These are phyloP conservation scores for Microcebus jonahi DNA, from an alignment of 2,113 vertebrate species.

Conservation along the genomic window DNA sequence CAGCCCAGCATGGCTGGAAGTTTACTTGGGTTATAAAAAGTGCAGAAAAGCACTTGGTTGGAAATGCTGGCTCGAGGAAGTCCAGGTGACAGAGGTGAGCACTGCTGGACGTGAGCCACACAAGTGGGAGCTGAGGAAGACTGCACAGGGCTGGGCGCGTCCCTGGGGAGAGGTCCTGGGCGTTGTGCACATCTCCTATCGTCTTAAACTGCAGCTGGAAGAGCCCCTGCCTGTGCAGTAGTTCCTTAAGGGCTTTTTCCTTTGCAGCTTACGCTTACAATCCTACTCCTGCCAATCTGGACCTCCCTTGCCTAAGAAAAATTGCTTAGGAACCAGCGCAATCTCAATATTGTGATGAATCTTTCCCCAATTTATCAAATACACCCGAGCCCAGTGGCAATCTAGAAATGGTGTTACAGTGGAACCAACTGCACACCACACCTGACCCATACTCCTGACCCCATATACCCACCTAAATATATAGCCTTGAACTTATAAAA, in stretches of 20 bases:
- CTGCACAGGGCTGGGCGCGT: rapidly evolving
- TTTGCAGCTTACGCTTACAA: not conserved
- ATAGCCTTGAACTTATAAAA: not conserved
- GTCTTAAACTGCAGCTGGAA: not conserved
- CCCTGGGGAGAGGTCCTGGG: not conserved
- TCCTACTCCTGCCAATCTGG: no score
- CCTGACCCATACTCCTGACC: no score
- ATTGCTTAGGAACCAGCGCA: no score
- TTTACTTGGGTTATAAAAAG: not conserved
- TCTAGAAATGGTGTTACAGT: not conserved
- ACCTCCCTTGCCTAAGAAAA: not conserved
- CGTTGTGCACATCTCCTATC: not conserved
- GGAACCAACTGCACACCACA: not conserved
- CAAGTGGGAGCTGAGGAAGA: no score
- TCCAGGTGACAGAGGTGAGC: not conserved
- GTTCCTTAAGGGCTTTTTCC: not conserved
- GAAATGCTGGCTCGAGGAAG: not conserved
- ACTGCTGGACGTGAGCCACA: rapidly evolving
- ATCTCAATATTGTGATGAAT: not conserved
- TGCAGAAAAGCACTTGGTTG: no score
- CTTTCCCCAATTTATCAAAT: not conserved
- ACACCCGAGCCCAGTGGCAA: not conserved
- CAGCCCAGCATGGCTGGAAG: not conserved
- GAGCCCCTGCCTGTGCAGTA: no score
- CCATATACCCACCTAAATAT: not conserved